Percentiles rank a stretch among this genome's conserved stretches.
Evolutionary conservation across 1,140 invertebrate genomes (phyloP).

Genomic region (Camponotus floridanus): DNA sequence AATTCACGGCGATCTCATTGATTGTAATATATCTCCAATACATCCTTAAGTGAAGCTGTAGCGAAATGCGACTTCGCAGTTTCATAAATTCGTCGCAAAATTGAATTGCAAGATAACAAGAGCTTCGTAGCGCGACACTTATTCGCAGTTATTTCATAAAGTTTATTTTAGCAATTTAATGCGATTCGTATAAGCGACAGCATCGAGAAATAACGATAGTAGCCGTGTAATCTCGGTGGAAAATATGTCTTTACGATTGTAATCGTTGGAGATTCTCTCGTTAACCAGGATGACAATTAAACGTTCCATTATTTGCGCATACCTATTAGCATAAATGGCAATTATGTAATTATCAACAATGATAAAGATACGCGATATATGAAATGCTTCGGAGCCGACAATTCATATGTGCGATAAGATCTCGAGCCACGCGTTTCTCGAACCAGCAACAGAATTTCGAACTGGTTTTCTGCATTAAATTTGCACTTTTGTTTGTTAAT

Average conservation of each 20-base stretch:
- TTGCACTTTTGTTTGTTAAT: background rate
- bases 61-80: constrained; percentile 23
- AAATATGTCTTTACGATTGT: background rate
- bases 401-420: constrained; percentile 31
- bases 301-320: background rate
- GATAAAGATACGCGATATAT: constrained; percentile 31
- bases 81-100: constrained; percentile 32
- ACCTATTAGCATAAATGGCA: constrained; percentile 46
- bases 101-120: constrained; percentile 25
- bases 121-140: background rate
- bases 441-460: constrained; percentile 18
- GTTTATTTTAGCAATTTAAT: constrained; percentile 1
- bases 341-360: constrained; percentile 56
- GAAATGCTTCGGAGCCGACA: constrained; percentile 9
- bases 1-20: no score
- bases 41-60: constrained; percentile 10
- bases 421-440: constrained; percentile 11
- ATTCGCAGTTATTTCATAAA: constrained; percentile 17
- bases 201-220: constrained; percentile 49
- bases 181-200: constrained; percentile 39
- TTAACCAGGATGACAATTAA: constrained; percentile 46
- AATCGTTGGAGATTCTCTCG: background rate
- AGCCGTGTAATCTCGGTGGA: constrained; percentile 12
- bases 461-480: constrained; percentile 20
- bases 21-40: no score